Percentiles rank a stretch among this genome's conserved stretches.
Conservation (phyloP, 2,113 vertebrate species). For the Gorsachius goisagi region DNA sequence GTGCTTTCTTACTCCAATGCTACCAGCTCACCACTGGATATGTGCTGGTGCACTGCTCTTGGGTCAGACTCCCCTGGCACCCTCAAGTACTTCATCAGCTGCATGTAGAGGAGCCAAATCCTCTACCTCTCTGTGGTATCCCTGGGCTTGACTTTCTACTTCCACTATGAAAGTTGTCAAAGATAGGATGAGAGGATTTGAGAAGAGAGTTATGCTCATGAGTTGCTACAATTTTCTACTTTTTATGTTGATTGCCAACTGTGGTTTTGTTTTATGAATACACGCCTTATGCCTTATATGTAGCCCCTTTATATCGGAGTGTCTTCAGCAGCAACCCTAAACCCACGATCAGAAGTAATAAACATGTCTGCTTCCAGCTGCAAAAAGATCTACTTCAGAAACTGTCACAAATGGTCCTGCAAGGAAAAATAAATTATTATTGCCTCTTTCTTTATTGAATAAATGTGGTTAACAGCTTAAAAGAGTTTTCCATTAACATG, state of each 20-base stretch:
- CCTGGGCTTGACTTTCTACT: not conserved
- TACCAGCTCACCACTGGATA: not conserved
- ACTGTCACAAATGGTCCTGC: not conserved
- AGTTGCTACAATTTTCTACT: not conserved
- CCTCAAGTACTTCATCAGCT: not conserved
- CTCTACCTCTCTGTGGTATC: not conserved
- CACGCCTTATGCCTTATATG: not conserved
- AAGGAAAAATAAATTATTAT: not conserved
- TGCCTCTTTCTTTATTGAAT: not conserved
- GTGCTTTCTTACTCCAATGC: not conserved
- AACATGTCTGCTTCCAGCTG: not conserved
- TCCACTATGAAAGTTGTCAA: not conserved
- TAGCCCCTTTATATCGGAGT: not conserved
- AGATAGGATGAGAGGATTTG: not conserved
- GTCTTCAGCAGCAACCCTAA: not conserved
- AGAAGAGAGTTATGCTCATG: not conserved
- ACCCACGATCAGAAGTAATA: not conserved
- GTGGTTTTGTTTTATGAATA: not conserved
- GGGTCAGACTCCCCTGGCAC: not conserved
- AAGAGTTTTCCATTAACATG: not conserved
- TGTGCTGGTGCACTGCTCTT: not conserved
- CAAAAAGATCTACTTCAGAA: not conserved
- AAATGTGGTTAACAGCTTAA: not conserved
- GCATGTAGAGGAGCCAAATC: not conserved
- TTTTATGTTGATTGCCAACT: not conserved